Percentiles rank a stretch among this genome's conserved stretches.
Conservation (phyloP, 2,113 vertebrate species). For the Reinhardtius hippoglossoides region DNA sequence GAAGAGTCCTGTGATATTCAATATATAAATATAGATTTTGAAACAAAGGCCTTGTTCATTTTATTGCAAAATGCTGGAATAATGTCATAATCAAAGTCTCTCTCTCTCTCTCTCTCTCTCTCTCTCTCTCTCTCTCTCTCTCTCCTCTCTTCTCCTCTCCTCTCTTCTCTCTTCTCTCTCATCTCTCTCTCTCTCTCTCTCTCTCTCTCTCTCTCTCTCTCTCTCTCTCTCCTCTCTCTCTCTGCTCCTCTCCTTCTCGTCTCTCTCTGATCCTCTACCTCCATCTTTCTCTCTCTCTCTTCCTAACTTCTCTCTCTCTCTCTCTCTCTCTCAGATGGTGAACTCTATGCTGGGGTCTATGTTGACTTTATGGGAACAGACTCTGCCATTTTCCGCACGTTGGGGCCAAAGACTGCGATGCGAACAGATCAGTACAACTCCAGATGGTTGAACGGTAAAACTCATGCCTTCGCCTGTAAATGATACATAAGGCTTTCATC, state of each 20-base stretch:
- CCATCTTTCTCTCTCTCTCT: too few species aligned
- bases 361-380: conserved; percentile 99
- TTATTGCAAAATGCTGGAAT: background rate
- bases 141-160: too few species aligned
- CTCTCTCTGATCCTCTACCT: too few species aligned
- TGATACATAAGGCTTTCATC: background rate
- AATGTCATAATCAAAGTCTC: conserved; percentile 26
- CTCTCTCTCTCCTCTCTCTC: conserved; percentile 12
- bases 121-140: conserved; percentile 6
- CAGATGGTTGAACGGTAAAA: conserved; percentile 95
- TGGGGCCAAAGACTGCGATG: conserved; percentile 97
- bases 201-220: conserved; percentile 60
- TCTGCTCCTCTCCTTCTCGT: background rate
- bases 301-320: background rate
- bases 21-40: too few species aligned
- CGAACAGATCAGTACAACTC: conserved; percentile 99
- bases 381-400: conserved; percentile 96
- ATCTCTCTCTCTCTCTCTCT: conserved; percentile 36
- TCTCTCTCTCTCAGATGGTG: conserved; percentile 87
- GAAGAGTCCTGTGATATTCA: too few species aligned
- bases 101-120: background rate
- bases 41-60: background rate
- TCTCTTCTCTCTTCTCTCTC: too few species aligned
- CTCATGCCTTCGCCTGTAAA: conserved; percentile 21
- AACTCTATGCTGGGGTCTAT: conserved; percentile 96